A percentile compares a stretch with the other conserved stretches of the same genome.
These are phyloP conservation scores for Allophyes oxyacanthae DNA, from an alignment of 2,888 invertebrate species.

Conservation along the genomic window DNA sequence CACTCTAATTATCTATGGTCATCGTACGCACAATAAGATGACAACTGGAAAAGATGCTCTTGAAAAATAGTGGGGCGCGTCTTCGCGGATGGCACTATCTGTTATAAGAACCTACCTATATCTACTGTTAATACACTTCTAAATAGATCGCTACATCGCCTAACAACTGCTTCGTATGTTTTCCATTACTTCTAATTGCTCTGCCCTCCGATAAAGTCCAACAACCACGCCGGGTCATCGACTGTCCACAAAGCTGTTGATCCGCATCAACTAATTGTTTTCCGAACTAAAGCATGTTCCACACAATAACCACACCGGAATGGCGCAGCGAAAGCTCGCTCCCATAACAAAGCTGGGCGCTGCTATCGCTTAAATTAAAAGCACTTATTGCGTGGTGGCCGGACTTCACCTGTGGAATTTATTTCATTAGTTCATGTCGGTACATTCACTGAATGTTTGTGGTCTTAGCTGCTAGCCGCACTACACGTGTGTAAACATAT, in stretches of 20 bases:
- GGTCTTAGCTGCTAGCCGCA: slow-evolving; percentile 1
- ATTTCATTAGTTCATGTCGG: slow-evolving; percentile 30
- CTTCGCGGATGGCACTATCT: too few relatives aligned
- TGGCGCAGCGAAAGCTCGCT: neutral
- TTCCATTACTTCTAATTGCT: too few relatives aligned
- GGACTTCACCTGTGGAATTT: slow-evolving; percentile 24
- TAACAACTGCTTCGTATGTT: too few relatives aligned
- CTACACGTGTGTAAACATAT: neutral
- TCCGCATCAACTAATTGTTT: slow-evolving; percentile 12
- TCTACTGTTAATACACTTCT: too few relatives aligned
- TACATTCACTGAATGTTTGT: slow-evolving; percentile 17
- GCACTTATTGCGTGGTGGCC: slow-evolving; percentile 13
- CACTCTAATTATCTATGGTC: too few relatives aligned
- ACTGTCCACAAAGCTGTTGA: slow-evolving; percentile 8
- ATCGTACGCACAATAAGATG: too few relatives aligned
- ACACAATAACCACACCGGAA: neutral
- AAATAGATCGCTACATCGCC: too few relatives aligned
- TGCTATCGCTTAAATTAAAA: slow-evolving; percentile 26
- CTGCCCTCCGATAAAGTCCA: neutral
- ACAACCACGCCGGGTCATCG: neutral
- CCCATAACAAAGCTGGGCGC: neutral
- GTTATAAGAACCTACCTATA: too few relatives aligned
- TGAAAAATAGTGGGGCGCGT: too few relatives aligned
- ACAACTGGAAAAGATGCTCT: too few relatives aligned
- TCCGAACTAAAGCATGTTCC: slow-evolving; percentile 4